Evolutionary conservation across 2,113 vertebrate genomes (phyloP), one percentile per base, ranked within the genome.

Genomic region (Prietella phreatophila): DNA sequence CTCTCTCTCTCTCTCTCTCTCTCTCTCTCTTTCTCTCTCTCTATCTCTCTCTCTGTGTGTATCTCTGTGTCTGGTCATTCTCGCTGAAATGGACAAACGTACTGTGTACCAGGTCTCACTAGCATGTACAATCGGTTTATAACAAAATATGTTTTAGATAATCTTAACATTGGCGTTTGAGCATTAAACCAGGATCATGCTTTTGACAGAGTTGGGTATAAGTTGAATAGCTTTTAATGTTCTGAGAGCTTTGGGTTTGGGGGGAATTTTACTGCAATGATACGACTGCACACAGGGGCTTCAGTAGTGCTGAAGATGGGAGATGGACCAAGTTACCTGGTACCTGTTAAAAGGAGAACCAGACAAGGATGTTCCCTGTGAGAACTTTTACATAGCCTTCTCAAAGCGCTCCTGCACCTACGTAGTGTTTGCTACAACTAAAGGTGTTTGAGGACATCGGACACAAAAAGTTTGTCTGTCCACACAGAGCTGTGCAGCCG

Each of bases 1-100:
- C 39, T 42, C 39, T 42, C 39, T 42, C 39, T 0, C 39, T 42
- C 39, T 42, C 39, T 4, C 39, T 95, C 92, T 92, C 75, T 89
- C 93, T 91, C 55, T 55, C 47, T 42, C 83, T 9, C 84, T 69
- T 20, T 61, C 30, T 83, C 27, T 83, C 81, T 83, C 55, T 63
- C 36, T 83, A 4, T 60, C 20, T 65, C 27, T 65, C 63, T 65
- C 63, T 65, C 63, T 65, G 10, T 65, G 2, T 8, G 20, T 8
- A 2, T 25, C 27, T 65, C 27, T 67, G 2, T 1, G 0, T 9
- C 8, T 25, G 22, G 2, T 61, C 63, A 65, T 7, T 7, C 8
- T 60, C 8, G 4, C 39, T 42, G n/a, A 65, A 65, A n/a, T 11
- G 25, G 3, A 27, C 9, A n/a, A n/a, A 65, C 4, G 4, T 65